Percentiles rank a stretch among this genome's conserved stretches.
Evolutionary conservation across 2,888 invertebrate species (phyloP).

Genomic region (Leptogaster cylindrica): DNA sequence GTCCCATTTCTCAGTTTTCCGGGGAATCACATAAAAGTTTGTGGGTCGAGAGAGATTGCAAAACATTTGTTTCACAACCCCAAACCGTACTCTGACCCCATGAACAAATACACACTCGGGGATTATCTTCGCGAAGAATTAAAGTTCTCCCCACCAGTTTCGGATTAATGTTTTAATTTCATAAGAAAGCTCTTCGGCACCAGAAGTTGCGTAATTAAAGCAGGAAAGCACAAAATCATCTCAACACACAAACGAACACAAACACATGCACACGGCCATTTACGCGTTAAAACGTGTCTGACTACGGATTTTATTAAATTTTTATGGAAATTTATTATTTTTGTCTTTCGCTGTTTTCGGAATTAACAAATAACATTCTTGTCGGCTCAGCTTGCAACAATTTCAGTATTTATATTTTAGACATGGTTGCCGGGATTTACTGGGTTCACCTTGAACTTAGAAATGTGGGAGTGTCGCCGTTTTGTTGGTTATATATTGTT

Average conservation of each 20-base stretch:
- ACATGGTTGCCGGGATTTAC: no score
- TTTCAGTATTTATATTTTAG: no score
- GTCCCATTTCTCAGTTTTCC: constrained; percentile 19
- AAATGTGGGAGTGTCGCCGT: no score
- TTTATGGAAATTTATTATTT: constrained; percentile 25
- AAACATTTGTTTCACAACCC: no score
- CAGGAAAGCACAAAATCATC: constrained; percentile 3
- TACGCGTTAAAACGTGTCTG: background rate
- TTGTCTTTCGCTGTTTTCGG: background rate
- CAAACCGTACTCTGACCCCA: constrained; percentile 23
- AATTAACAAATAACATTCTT: no score
- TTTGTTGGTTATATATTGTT: no score
- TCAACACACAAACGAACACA: background rate
- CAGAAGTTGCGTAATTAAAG: constrained; percentile 33
- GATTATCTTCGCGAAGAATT: constrained; percentile 17
- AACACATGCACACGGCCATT: background rate
- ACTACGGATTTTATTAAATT: constrained; percentile 16
- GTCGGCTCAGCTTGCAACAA: no score
- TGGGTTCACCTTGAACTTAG: no score
- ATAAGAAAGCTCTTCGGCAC: constrained; percentile 25
- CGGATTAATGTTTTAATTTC: constrained; percentile 33
- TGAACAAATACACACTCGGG: constrained; percentile 24
- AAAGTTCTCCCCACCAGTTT: background rate
- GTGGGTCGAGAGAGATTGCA: constrained; percentile 6
- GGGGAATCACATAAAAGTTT: constrained; percentile 22